Conservation (phyloP, 1,140 invertebrate genomes). For the Dryas iulia region DNA sequence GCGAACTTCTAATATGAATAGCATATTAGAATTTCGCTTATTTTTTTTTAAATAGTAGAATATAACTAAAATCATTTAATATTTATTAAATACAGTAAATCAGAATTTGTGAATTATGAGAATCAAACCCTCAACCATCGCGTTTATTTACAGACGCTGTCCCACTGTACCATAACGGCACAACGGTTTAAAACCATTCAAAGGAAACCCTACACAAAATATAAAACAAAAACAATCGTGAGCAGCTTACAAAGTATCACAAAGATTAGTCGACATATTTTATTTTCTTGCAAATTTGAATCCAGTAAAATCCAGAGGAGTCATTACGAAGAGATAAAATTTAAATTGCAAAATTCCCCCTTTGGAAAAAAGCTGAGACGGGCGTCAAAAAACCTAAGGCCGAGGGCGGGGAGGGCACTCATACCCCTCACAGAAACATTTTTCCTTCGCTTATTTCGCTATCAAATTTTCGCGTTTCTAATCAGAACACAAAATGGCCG, state of each 20-base stretch:
- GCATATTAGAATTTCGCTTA: background rate
- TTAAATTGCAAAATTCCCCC: conserved; percentile 72
- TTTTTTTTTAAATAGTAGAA: too few species aligned
- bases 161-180: too few species aligned
- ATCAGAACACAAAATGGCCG: conserved; percentile 28
- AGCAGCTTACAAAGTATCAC: conserved; percentile 20
- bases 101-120: too few species aligned
- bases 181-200: too few species aligned
- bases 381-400: conserved; percentile 59
- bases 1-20: too few species aligned
- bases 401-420: conserved; percentile 28
- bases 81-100: too few species aligned
- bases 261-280: conserved; percentile 33
- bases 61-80: too few species aligned
- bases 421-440: conserved; percentile 50
- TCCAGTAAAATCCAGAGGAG: conserved; percentile 47
- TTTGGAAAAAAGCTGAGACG: conserved; percentile 64
- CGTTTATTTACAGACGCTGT: too few species aligned
- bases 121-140: too few species aligned
- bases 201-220: background rate
- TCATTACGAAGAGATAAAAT: conserved; percentile 73
- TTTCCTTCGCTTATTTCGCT: conserved; percentile 36
- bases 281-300: conserved; percentile 38
- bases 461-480: conserved; percentile 26
- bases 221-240: conserved; percentile 10